Base-by-base conservation (phyloP, 2,797 vertebrate species). In the Kryptopterus vitreolus region DNA sequence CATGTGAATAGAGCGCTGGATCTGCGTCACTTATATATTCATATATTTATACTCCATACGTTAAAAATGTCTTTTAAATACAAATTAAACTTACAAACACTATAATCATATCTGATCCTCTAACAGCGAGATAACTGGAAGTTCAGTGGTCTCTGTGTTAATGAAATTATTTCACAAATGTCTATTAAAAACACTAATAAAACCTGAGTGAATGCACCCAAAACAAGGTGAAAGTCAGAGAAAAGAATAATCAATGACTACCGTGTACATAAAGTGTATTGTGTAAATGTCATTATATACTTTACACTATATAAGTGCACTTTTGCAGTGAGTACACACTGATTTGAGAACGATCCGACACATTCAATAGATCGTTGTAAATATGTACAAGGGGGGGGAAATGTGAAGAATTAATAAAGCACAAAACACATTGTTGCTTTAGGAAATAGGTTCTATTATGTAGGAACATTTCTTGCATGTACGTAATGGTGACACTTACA, bases 401-500 rank as follows among this genome's bases (percentile, higher is more conserved):
- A 77, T 9, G 22, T 26, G 10, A 1, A 22, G 18, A 29, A 53
- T 12, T 71, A 22, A 33, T 71, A 13, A 81, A 29, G 48, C 12
- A 78, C 69, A 77, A 80, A 50, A 65, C 22, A 57, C 29, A 24
- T 20, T 35, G 53, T 18, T 65, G 38, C 3, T 69, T 80, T 78
- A 50, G 50, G 50, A 79, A 83, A 81, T 22, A 43, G 46, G 31
- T 31, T 84, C 35, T 77, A 84, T 77, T 53, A 31, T 33, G 10
- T 68, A 69, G 12, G 2, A 63, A 63, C 52, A 66, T 11, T 76
- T 84, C 9, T 38, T 79, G 63, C 65, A 72, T 71, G 77, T 84
- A 77, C 53, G 71, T 52, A 33, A 65, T 78, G 35, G 79, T 81
- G 78, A 89, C 85, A 81, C 90, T 90, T 91, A 92, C 88, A 93